Conservation (phyloP, 2,888 invertebrate species). For the Trichopria drosophilae region DNA sequence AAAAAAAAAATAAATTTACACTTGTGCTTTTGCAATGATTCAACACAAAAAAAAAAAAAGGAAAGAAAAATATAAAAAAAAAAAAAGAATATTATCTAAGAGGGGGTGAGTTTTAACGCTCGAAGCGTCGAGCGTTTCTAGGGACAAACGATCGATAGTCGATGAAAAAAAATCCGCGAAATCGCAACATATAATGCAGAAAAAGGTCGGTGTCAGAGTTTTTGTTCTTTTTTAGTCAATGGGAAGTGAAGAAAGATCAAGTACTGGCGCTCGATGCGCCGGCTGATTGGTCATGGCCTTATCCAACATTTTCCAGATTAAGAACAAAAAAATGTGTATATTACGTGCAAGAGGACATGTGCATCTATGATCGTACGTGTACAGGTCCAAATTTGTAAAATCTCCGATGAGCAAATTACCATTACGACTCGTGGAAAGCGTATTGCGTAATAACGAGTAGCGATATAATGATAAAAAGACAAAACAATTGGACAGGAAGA, state of each 20-base stretch:
- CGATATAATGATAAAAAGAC: no score
- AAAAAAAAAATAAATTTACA: constrained; percentile 49
- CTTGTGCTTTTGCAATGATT: constrained; percentile 45
- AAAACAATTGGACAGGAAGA: no score
- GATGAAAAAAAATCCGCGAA: no score
- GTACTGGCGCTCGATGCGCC: constrained; percentile 53
- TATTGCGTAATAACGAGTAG: no score
- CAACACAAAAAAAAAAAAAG: constrained; percentile 15
- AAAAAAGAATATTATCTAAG: constrained; percentile 9
- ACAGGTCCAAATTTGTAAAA: no score
- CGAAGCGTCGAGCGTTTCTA: constrained; percentile 6
- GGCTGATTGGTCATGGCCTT: constrained; percentile 58
- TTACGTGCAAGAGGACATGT: constrained; percentile 53
- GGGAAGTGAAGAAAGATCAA: constrained; percentile 16
- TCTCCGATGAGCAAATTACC: no score
- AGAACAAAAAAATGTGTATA: constrained; percentile 56
- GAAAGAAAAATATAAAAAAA: constrained; percentile 11
- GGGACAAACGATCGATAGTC: not conserved
- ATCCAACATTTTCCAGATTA: constrained; percentile 58
- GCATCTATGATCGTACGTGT: no score
- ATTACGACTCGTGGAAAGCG: no score
- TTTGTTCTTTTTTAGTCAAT: no score
- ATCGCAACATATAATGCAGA: no score
- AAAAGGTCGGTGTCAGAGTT: no score
- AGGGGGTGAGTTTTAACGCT: constrained; percentile 14